Conservation (phyloP, 64 coral and sea anemone species). For the Trachythela sp. region DNA sequence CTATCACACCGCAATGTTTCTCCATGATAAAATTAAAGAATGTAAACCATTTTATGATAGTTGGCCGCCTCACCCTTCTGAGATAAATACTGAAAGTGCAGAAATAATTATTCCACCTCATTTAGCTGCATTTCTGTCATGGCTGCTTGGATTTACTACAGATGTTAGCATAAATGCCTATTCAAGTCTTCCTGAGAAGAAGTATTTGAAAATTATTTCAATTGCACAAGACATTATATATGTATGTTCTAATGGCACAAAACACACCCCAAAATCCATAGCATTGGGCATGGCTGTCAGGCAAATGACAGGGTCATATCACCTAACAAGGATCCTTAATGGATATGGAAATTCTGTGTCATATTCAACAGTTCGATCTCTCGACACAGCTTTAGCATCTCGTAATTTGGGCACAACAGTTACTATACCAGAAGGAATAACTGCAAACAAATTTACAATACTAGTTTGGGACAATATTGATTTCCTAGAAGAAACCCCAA, state of each 20-base stretch:
- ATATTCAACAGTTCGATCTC: background rate
- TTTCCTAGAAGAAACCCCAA: slow-evolving; percentile 23
- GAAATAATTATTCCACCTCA: background rate
- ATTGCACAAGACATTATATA: slow-evolving; percentile 14
- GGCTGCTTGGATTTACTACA: slow-evolving; percentile 20
- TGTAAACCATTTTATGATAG: slow-evolving; percentile 24
- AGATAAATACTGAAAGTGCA: slow-evolving; percentile 9
- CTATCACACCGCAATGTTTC: background rate
- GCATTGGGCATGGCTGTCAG: slow-evolving; percentile 3
- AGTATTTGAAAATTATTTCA: background rate
- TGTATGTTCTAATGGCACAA: background rate
- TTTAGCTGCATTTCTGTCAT: slow-evolving; percentile 4
- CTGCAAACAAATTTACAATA: background rate
- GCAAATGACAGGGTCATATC: slow-evolving; percentile 1
- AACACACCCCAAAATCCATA: background rate
- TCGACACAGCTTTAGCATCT: background rate
- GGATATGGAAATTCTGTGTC: slow-evolving; percentile 4
- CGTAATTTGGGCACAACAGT: background rate
- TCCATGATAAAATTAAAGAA: background rate
- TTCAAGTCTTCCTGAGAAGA: slow-evolving; percentile 1
- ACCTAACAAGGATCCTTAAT: background rate
- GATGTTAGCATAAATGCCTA: slow-evolving; percentile 9
- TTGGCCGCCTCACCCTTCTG: slow-evolving; percentile 2
- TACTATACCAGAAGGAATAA: background rate
- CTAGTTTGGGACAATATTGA: slow-evolving; percentile 18